Evolutionary conservation across 2,888 invertebrate genomes (phyloP).

Genomic region (Willowsia nigromaculata): DNA sequence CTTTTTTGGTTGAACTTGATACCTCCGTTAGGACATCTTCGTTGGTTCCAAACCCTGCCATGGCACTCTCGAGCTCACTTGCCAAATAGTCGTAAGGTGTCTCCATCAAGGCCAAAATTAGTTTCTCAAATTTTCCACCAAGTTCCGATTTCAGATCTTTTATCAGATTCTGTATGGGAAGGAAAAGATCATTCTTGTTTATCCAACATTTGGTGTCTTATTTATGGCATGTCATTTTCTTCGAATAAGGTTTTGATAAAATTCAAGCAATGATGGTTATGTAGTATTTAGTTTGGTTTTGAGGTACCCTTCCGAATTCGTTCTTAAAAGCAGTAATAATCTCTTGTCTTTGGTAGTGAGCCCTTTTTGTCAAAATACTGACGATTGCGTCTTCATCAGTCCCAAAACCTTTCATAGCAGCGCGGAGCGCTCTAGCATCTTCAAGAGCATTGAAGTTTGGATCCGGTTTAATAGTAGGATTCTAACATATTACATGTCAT

Average conservation of each 20-base stretch:
- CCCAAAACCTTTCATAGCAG: constrained; percentile 86
- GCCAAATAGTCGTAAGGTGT: constrained; percentile 82
- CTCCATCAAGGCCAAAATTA: constrained; percentile 86
- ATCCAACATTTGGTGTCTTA: too few species aligned
- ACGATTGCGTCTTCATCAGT: constrained; percentile 87
- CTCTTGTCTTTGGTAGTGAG: constrained; percentile 87
- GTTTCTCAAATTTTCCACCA: constrained; percentile 88
- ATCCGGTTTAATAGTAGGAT: constrained; percentile 84
- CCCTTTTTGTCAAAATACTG: constrained; percentile 86
- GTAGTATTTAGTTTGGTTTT: not conserved
- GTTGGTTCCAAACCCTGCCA: constrained; percentile 79
- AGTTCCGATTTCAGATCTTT: constrained; percentile 87
- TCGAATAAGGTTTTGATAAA: too few species aligned
- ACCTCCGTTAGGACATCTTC: constrained; percentile 80
- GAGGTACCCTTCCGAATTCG: constrained; percentile 82
- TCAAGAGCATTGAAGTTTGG: constrained; percentile 84
- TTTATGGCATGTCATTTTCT: too few species aligned
- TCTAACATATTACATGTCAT: too few species aligned
- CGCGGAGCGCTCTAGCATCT: constrained; percentile 85
- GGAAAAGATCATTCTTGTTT: too few species aligned
- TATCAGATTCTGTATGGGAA: constrained; percentile 83
- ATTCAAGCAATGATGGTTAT: too few species aligned
- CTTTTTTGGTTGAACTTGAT: too few species aligned
- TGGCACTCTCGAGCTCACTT: constrained; percentile 80
- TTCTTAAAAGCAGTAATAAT: constrained; percentile 84